Base-by-base conservation (phyloP, 2,797 vertebrate species). In the Microhierax caerulescens region DNA sequence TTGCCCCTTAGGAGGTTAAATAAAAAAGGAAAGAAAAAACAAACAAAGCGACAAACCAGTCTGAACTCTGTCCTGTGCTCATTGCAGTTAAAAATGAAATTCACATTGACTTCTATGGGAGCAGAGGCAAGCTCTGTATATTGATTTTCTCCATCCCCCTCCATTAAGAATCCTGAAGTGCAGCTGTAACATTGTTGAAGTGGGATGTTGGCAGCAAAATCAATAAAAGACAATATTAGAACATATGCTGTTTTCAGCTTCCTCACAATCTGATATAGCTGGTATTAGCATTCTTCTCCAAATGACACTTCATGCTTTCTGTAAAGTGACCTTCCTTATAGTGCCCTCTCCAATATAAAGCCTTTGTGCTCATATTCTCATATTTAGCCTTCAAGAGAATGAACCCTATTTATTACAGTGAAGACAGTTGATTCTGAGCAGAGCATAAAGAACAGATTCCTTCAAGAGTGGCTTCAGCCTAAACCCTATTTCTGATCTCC, bases 201-300 rank as follows among this genome's bases (percentile, higher is more conserved):
- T 95, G 91, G 97, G 86, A 96, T 95, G 94, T 84, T 93, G 95
- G 93, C 97, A 97, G 96, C 67, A 96, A 97, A 95, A 97, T 98
- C 97, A 93, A 96, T 98, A 96, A 85, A 85, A 96, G 87, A 89
- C 97, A 93, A 37, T 92, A 97, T 96, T 96, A 97, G 97, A 98
- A 93, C 95, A 86, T 88, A 94, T 36, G 88, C 88, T 95, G 80
- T 90, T 95, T 95, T 95, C 93, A 82, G 36, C 93, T 90, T 96
- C 93, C 94, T 93, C 92, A 88, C 88, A 90, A 94, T 90, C 53
- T 95, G 90, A 97, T 96, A 45, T 81, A 93, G 86, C 88, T 81
- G 89, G 90, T 79, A 86, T 94, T 96, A 96, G 63, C 83, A 75
- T 91, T 90, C 41, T 79, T 92, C 95, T 94, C 92, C 90, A 93